These are phyloP conservation scores for Acomys russatus DNA, from an alignment of 2,797 vertebrate genomes.

Conservation along the genomic window DNA sequence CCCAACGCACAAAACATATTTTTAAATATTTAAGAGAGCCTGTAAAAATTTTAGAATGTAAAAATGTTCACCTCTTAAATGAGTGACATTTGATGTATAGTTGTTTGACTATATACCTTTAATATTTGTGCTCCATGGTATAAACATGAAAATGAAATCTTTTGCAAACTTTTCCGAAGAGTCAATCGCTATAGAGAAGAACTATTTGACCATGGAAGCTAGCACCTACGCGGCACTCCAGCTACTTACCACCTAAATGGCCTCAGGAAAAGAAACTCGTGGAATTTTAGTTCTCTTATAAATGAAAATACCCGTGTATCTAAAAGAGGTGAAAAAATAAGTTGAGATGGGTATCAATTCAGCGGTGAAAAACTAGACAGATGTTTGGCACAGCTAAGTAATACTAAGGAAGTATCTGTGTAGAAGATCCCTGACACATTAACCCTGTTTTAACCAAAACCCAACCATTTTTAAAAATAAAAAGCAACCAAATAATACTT, in stretches of 20 bases:
- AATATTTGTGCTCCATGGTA: background rate
- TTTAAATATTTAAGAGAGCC: background rate
- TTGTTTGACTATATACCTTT: background rate
- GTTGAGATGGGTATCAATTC: constrained; percentile 23
- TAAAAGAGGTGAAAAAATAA: constrained; percentile 42
- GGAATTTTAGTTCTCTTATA: constrained; percentile 52
- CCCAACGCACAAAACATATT: background rate
- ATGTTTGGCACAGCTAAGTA: constrained; percentile 44
- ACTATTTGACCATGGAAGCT: background rate
- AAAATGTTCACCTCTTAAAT: background rate
- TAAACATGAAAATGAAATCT: background rate
- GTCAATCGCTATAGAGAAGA: constrained; percentile 23
- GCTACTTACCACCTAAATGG: constrained; percentile 23
- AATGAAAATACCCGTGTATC: constrained; percentile 50
- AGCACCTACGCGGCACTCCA: constrained; percentile 36
- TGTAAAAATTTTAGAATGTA: background rate
- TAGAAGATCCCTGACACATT: constrained; percentile 53
- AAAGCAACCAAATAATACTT: constrained; percentile 62
- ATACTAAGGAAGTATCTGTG: background rate
- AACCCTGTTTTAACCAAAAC: constrained; percentile 63
- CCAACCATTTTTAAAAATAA: constrained; percentile 71
- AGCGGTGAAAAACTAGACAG: constrained; percentile 52
- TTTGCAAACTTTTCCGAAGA: background rate
- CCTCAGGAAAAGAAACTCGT: constrained; percentile 45
- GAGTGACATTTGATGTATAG: background rate